Evolutionary conservation across 2,113 vertebrate genomes (phyloP).

Genomic region (Polypterus senegalus): DNA sequence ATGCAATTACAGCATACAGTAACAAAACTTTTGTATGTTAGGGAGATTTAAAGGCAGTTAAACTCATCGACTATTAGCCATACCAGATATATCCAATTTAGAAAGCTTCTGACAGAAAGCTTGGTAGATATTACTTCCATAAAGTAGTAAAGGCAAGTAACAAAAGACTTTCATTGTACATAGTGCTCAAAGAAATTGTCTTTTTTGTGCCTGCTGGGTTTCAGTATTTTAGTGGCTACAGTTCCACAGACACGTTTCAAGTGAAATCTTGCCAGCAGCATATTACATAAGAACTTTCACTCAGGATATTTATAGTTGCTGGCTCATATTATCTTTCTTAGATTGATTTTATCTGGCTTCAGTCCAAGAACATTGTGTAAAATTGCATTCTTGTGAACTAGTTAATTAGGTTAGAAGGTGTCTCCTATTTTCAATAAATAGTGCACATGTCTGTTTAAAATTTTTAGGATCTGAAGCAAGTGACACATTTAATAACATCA

Average conservation of each 20-base stretch:
- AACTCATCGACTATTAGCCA: no score
- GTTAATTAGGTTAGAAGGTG: background rate
- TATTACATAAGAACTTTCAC: conserved; percentile 16
- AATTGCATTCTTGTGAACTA: conserved; percentile 22
- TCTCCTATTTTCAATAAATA: background rate
- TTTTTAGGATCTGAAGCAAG: no score
- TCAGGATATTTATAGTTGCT: conserved; percentile 27
- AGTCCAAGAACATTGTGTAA: conserved; percentile 36
- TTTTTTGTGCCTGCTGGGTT: background rate
- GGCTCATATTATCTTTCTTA: conserved; percentile 20
- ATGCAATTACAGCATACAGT: no score
- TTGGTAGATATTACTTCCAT: background rate
- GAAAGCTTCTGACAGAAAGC: no score
- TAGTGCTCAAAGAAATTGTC: background rate
- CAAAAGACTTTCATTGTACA: background rate
- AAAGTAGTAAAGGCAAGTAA: background rate
- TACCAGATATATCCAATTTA: no score
- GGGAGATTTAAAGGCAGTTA: no score
- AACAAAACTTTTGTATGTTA: no score
- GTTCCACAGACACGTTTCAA: no score
- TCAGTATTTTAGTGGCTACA: background rate
- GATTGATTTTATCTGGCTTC: conserved; percentile 29
- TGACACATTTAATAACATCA: no score
- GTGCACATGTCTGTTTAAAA: background rate
- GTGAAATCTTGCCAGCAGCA: background rate